Base-by-base conservation (phyloP, 2,888 invertebrate genomes). In the Hermodice carunculata region DNA sequence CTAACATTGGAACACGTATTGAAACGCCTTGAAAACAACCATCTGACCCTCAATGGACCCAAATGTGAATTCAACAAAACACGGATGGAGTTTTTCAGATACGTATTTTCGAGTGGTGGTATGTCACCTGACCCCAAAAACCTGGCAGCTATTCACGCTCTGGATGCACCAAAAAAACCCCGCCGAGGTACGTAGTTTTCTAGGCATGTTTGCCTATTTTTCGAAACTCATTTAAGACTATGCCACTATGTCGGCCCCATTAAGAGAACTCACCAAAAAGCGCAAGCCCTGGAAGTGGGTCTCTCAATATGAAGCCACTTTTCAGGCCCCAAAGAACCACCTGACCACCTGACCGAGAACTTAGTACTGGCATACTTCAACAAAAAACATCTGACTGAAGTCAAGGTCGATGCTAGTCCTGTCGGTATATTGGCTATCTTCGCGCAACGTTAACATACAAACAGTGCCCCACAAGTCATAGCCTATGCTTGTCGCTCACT, bases 51-150 rank as follows among this genome's bases (percentile, higher is more conserved):
- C 1, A 77, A 76, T 51, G 52, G 53, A 29, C 56, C 78, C 2
- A 85, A 85, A 70, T 85, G 83, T 66, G 52, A 61, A 24, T 79
- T 73, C 19, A 34, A 44, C n/a, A 4, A 32, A 43, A 34, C 11
- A 6, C 5, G 6, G 6, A 24, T 58, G 40, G 43, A 5, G 5
- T 64, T 64, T 34, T 62, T 42, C 26, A 61, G 63, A 17, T 19
- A 34, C 22, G 29, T 22, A 24, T 54, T 64, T 26, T 22, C 29
- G 11, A 28, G 2, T 34, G 22, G 64, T n/a, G 52, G 65, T 24
- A 11, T 65, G 22, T 28, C 34, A 19, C 22, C 37, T 19, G 52
- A 43, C 32, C 46, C 42, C n/a, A 24, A 26, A n/a, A 65, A 65
- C 14, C 29, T 65, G 14, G n/a, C 14, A 32, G 37, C 46, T 24